Evolutionary conservation across 2,888 invertebrate genomes (phyloP), one percentile per base, ranked within the genome.

Genomic region (Cerceris rybyensis): DNA sequence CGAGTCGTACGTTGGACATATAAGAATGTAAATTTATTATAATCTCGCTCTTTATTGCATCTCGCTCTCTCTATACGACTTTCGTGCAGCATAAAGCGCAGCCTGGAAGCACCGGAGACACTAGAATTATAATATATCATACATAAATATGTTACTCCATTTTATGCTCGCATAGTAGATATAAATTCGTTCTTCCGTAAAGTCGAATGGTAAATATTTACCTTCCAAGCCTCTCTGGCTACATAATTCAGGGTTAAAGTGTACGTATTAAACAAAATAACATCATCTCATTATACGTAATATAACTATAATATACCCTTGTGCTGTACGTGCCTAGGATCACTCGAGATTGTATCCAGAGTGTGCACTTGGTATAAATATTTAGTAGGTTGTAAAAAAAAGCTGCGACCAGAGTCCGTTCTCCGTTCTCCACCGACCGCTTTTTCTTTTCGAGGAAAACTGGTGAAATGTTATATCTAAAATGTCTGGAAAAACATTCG

Each of bases 1-100:
- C 46, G 67, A 49, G 5, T 67, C 46, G 28, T 42, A 16, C 11
- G 6, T 17, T n/a, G 43, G 28, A 42, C 69, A 28, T 54, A 60
- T 69, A n/a, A 49, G 50, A 58, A 72, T 66, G 65, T 72, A 72
- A 65, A 72, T 66, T 72, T 72, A 66, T 66, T 59, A 66, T 66
- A 72, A 72, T 66, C 52, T 42, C 6, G 13, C 39, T 59, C 71
- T 72, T 59, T 66, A 49, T 43, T 57, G 71, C 43, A 41, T 57
- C 49, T 52, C 50, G 39, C 60, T 52, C 16, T 17, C 39, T 59
- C n/a, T 17, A 58, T 49, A 14, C 8, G 8, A 59, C 41, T 59
- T 41, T 50, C 28, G 41, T 46, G 59, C 50, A n/a, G n/a, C 28
- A 28, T 67, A 58, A 49, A 67, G 14, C 42, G 46, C 61, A 42